A percentile compares a stretch with the other conserved stretches of the same genome.
These are phyloP conservation scores for Leucoraja erinaceus DNA, from an alignment of 2,113 vertebrate species.

Conservation along the genomic window DNA sequence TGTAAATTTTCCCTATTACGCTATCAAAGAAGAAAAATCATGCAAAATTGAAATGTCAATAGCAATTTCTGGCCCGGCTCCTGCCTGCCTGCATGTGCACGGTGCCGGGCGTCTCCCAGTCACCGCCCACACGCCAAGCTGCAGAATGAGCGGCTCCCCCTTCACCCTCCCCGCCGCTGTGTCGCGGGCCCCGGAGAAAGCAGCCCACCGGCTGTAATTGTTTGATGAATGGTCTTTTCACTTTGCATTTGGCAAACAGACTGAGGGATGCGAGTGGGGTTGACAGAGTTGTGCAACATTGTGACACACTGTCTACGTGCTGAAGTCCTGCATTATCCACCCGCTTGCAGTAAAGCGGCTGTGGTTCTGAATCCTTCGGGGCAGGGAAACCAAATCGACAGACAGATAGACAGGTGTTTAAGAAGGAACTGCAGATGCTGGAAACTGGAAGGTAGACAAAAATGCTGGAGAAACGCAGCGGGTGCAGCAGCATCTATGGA, in stretches of 20 bases:
- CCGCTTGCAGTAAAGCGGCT: not conserved
- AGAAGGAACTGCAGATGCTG: too few species aligned
- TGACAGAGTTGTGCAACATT: constrained; percentile 14
- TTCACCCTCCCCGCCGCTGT: constrained; percentile 49
- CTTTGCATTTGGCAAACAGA: constrained; percentile 41
- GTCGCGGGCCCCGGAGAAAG: constrained; percentile 56
- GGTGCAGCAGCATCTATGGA: too few species aligned
- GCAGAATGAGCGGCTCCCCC: constrained; percentile 45
- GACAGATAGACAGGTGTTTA: too few species aligned
- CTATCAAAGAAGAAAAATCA: constrained; percentile 63
- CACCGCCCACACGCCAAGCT: constrained; percentile 54
- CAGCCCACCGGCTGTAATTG: constrained; percentile 59
- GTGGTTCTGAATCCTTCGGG: too few species aligned
- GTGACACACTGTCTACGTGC: not conserved
- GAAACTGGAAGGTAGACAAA: too few species aligned
- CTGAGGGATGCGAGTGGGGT: constrained; percentile 12
- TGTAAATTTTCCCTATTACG: constrained; percentile 76
- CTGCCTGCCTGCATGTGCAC: constrained; percentile 59
- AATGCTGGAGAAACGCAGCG: too few species aligned
- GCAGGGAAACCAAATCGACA: too few species aligned
- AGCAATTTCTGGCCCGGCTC: constrained; percentile 73
- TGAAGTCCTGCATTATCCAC: not conserved
- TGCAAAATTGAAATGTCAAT: constrained; percentile 84
- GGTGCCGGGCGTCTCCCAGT: constrained; percentile 44
- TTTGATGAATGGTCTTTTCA: constrained; percentile 65